Conservation (phyloP, 30 jellyfish, hydroid and myxozoan genomes). For the Sanderia malayensis region DNA sequence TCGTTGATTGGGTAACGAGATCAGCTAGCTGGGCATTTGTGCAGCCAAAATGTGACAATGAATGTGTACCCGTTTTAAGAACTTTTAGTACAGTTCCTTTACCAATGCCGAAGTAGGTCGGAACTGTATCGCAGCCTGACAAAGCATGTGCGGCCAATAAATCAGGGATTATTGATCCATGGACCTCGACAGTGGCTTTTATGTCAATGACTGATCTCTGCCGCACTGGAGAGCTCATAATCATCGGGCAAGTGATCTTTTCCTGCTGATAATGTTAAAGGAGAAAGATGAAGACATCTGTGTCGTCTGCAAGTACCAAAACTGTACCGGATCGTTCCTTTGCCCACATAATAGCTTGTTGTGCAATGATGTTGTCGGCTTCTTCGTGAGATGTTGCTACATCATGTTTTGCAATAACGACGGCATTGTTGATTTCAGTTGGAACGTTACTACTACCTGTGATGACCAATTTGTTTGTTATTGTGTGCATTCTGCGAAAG, state of each 20-base stretch:
- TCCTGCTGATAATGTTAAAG: not conserved
- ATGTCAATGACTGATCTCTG: slow-evolving; percentile 21
- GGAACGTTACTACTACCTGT: slow-evolving; percentile 14
- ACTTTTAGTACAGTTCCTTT: slow-evolving; percentile 12
- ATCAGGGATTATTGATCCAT: slow-evolving; percentile 3
- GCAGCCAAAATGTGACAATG: slow-evolving; percentile 16
- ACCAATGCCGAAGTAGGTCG: slow-evolving; percentile 19
- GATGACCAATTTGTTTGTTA: slow-evolving; percentile 1
- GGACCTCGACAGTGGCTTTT: slow-evolving; percentile 19
- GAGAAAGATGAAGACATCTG: slow-evolving; percentile 17
- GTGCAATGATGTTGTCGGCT: slow-evolving; percentile 9
- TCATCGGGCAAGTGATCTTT: slow-evolving; percentile 15
- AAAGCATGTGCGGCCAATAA: slow-evolving; percentile 18
- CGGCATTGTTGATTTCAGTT: slow-evolving; percentile 5
- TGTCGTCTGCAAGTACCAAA: slow-evolving; percentile 24
- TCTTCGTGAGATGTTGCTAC: slow-evolving; percentile 14
- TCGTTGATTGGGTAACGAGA: slow-evolving; percentile 1
- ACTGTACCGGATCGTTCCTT: not conserved
- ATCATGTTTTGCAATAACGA: slow-evolving; percentile 16
- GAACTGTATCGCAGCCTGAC: slow-evolving; percentile 17
- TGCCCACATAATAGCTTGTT: not conserved
- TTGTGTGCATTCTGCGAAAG: not conserved
- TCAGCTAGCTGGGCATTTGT: slow-evolving; percentile 12
- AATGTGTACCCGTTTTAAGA: slow-evolving; percentile 10
- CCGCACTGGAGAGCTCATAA: not conserved